A percentile compares a stretch with the other conserved stretches of the same genome.
These are phyloP conservation scores for Melanostigma gelatinosum DNA, from an alignment of 2,113 vertebrate genomes.

Conservation along the genomic window DNA sequence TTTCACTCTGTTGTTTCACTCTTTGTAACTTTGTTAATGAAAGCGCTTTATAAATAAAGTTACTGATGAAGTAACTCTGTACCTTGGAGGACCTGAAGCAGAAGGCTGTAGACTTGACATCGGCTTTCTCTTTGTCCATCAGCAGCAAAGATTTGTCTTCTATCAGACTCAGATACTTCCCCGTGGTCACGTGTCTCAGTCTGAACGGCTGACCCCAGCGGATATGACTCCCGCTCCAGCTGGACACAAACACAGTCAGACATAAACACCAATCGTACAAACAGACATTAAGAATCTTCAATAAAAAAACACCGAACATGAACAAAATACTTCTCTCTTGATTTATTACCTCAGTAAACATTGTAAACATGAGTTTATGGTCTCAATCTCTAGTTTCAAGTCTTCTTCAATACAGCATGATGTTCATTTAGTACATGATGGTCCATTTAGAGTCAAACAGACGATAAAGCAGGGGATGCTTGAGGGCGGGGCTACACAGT, in stretches of 20 bases:
- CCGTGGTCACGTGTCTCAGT: constrained; percentile 95
- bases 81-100: constrained; percentile 97
- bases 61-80: constrained; percentile 7
- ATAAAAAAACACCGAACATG: neutral
- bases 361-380: no score
- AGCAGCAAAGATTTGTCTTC: constrained; percentile 92
- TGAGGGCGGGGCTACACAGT: no score
- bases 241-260: constrained; percentile 66
- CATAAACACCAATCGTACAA: neutral
- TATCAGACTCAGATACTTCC: constrained; percentile 93
- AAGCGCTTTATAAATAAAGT: no score
- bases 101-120: constrained; percentile 95
- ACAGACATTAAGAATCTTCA: neutral
- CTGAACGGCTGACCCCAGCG: constrained; percentile 96
- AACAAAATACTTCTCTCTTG: no score
- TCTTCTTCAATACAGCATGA: no score
- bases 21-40: neutral
- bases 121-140: constrained; percentile 93
- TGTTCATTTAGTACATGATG: no score
- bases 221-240: constrained; percentile 97
- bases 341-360: no score
- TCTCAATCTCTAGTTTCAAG: no score
- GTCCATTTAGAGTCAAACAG: no score
- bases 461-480: no score
- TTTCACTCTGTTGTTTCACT: neutral